Evolutionary conservation across 2,888 invertebrate species (phyloP).

Genomic region (Diabrotica balteata): DNA sequence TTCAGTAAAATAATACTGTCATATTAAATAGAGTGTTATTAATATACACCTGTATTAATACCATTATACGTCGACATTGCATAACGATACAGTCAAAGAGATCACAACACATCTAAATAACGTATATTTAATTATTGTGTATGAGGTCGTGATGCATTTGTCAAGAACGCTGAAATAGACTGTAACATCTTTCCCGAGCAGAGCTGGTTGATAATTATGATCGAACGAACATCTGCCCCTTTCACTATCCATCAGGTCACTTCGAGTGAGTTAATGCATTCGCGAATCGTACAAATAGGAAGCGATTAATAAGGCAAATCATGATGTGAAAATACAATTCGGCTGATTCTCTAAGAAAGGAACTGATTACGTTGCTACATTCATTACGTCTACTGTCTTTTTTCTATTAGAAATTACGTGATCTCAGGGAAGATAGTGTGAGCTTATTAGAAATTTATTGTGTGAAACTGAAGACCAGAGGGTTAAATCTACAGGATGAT

Average conservation of each 20-base stretch:
- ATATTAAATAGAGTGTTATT: no score
- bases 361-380: constrained; percentile 15
- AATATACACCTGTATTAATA: no score
- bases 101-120: no score
- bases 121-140: background rate
- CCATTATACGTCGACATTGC: no score
- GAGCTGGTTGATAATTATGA: no score
- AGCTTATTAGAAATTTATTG: background rate
- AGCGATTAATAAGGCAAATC: constrained; percentile 25
- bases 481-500: background rate
- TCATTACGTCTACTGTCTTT: constrained; percentile 10
- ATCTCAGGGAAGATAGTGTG: constrained; percentile 9
- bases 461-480: background rate
- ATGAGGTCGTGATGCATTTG: no score
- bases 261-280: constrained; percentile 9
- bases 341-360: constrained; percentile 15
- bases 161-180: no score
- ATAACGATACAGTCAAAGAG: no score
- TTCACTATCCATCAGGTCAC: constrained; percentile 8
- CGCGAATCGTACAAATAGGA: constrained; percentile 17
- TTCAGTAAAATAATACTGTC: no score
- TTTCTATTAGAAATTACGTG: constrained; percentile 12
- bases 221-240: constrained; percentile 17
- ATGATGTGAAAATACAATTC: constrained; percentile 28
- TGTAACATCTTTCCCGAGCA: no score